phyloP scores from a whole-genome alignment of 2,888 invertebrate species.

The Synanthedon formicaeformis region DNA sequence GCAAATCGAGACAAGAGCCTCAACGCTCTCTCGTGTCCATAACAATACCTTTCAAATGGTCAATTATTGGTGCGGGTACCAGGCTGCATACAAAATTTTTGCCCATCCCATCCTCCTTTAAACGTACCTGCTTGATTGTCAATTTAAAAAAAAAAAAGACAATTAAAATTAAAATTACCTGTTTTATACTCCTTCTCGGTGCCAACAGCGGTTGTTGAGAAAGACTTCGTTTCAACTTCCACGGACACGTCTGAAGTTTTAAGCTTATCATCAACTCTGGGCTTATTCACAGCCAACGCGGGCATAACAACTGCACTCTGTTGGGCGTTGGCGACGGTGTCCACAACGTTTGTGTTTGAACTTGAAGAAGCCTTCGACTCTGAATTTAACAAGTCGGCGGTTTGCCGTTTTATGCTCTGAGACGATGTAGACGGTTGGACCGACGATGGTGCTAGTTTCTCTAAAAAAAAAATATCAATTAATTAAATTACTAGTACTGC shows the following conservation, averaged over 20 bases:
- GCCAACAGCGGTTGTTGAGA: background rate
- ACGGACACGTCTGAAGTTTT: background rate
- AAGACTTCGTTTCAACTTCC: background rate
- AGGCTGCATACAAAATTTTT: too few species aligned
- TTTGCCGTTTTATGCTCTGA: slow-evolving; percentile 28
- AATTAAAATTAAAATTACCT: too few species aligned
- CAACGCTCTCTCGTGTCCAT: too few species aligned
- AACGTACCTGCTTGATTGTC: too few species aligned
- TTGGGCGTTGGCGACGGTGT: too few species aligned
- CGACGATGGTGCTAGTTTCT: slow-evolving; percentile 10
- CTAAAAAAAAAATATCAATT: slow-evolving; percentile 9
- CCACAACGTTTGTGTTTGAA: background rate
- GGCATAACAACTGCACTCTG: background rate
- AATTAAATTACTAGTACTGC: too few species aligned
- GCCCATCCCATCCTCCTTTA: too few species aligned
- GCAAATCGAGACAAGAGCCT: too few species aligned
- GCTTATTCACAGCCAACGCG: background rate
- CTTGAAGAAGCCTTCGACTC: slow-evolving; percentile 16
- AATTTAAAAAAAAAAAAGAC: too few species aligned
- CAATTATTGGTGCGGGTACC: too few species aligned
- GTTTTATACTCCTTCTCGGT: background rate
- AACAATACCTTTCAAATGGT: too few species aligned
- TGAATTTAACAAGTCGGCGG: slow-evolving; percentile 28
- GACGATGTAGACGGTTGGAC: slow-evolving; percentile 34
- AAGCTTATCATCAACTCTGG: background rate